Percentiles rank a stretch among this genome's conserved stretches.
Conservation (phyloP, 2,797 vertebrate species). For the Cyclura pinguis region DNA sequence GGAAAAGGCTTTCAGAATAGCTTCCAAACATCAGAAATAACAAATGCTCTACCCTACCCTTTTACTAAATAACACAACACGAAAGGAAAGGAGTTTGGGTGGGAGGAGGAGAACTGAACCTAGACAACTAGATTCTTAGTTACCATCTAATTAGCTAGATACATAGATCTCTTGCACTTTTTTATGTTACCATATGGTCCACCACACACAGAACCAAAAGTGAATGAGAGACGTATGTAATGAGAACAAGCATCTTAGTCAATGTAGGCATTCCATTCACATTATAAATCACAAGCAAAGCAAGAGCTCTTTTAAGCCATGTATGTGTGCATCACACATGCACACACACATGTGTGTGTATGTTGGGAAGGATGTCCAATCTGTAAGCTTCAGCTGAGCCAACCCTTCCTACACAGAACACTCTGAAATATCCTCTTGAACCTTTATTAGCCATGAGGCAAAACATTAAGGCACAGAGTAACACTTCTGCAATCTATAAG, state of each 20-base stretch:
- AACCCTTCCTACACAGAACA: neutral
- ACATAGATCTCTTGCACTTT: neutral
- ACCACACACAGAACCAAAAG: neutral
- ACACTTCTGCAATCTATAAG: neutral
- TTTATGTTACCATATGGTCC: neutral
- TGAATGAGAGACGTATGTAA: neutral
- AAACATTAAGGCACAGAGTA: neutral
- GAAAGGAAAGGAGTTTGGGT: neutral
- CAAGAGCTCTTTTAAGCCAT: neutral
- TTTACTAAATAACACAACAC: neutral
- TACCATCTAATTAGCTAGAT: neutral
- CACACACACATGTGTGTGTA: no score
- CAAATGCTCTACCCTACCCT: neutral
- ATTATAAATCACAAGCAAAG: neutral
- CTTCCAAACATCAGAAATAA: neutral
- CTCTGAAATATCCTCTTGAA: neutral
- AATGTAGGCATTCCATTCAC: neutral
- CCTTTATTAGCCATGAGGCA: neutral
- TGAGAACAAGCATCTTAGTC: neutral
- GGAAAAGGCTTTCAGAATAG: neutral
- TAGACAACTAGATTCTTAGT: neutral
- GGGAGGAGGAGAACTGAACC: neutral
- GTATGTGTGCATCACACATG: no score
- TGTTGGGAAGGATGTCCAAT: neutral
- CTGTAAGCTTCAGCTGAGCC: neutral